Evolutionary conservation across 35 echinoderm and acorn worm genomes (phyloP).

Genomic region (Amphiura filiformis): DNA sequence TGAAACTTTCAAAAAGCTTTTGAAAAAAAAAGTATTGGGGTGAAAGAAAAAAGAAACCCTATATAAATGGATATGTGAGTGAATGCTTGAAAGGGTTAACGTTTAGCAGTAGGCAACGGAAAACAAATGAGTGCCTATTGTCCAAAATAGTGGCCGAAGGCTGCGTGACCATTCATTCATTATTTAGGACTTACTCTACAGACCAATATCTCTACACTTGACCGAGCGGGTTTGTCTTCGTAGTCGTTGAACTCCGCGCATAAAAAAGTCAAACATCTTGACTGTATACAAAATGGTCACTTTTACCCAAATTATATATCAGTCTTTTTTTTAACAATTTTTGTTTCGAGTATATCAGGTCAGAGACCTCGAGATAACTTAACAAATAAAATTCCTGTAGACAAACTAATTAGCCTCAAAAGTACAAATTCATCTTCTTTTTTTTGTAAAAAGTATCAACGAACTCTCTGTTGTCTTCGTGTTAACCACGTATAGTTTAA

Average conservation of each 20-base stretch:
- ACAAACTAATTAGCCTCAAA: background rate
- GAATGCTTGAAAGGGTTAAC: background rate
- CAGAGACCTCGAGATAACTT: background rate
- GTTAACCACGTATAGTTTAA: background rate
- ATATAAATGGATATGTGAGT: too few relatives aligned
- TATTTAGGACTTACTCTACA: too few relatives aligned
- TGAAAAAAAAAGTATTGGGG: background rate
- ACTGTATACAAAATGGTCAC: background rate
- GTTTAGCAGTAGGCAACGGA: background rate
- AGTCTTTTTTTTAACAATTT: background rate
- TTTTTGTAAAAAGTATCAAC: background rate
- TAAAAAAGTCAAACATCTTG: too few relatives aligned
- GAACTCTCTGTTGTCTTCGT: background rate
- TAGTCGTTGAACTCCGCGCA: background rate
- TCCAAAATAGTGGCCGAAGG: background rate
- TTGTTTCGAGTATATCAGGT: background rate
- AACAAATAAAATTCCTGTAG: background rate
- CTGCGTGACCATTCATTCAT: background rate
- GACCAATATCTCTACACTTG: background rate
- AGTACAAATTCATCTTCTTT: conserved; percentile 6
- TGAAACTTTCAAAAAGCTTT: background rate
- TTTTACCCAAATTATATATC: background rate
- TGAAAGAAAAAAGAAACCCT: background rate
- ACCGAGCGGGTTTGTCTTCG: background rate
- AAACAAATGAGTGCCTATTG: background rate